A percentile compares a stretch with the other conserved stretches of the same genome.
Evolutionary conservation across 2,888 invertebrate genomes (phyloP).

Genomic region (Parochlus steinenii): DNA sequence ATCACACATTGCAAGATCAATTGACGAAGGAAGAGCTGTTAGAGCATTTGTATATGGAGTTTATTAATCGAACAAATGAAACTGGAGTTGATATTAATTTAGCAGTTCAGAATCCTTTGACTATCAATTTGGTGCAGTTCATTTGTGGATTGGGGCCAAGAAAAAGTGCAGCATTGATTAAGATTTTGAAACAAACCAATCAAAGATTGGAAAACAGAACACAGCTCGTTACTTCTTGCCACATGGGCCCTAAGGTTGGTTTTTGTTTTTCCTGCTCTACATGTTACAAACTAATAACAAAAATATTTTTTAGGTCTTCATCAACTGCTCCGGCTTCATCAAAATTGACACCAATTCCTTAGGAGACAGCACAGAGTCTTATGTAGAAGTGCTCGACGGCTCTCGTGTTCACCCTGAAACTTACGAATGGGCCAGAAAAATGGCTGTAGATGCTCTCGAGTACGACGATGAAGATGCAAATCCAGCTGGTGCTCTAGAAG

Average conservation of each 20-base stretch:
- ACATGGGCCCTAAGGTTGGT: conserved; percentile 96
- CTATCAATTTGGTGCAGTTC: conserved; percentile 83
- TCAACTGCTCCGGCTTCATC: conserved; percentile 97
- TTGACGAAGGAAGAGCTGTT: conserved; percentile 70
- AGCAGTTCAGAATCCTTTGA: conserved; percentile 76
- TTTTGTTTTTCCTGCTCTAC: no score
- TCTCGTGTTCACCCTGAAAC: conserved; percentile 98
- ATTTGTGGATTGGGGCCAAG: conserved; percentile 93
- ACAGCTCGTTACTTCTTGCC: conserved; percentile 85
- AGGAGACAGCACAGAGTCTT: conserved; percentile 87
- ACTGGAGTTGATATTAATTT: conserved; percentile 95
- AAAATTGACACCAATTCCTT: conserved; percentile 94
- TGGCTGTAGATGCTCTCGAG: conserved; percentile 98
- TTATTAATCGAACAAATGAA: conserved; percentile 91
- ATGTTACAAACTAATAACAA: no score
- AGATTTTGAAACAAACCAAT: conserved; percentile 78
- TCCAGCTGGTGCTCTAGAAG: conserved; percentile 92
- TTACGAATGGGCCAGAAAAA: conserved; percentile 99
- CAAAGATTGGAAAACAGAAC: conserved; percentile 87
- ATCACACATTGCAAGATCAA: conserved; percentile 74
- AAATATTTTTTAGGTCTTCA: no score
- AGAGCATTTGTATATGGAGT: conserved; percentile 73
- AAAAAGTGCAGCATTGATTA: conserved; percentile 75
- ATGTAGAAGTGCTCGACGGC: conserved; percentile 90
- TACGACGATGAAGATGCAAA: conserved; percentile 95